A percentile compares a stretch with the other conserved stretches of the same genome.
phyloP scores from a whole-genome alignment of 2,797 vertebrate species.

The Pygocentrus nattereri region DNA sequence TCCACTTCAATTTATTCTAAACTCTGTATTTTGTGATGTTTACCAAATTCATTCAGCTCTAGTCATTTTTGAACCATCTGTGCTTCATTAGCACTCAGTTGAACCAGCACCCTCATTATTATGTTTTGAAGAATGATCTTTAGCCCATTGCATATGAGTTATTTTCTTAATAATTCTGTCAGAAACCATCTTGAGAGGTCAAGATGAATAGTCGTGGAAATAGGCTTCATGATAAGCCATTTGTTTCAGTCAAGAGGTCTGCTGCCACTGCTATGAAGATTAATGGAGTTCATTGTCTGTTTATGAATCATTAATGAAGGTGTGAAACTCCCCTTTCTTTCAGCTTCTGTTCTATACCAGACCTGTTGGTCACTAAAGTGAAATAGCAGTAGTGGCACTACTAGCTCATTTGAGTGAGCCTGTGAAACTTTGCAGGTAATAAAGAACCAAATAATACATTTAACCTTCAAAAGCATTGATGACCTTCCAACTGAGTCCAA shows the following conservation, averaged over 20 bases:
- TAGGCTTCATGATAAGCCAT: conserved; percentile 17
- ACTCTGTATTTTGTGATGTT: not conserved
- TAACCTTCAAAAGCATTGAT: no score
- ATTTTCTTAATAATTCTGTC: conserved; percentile 5
- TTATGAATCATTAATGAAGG: conserved; percentile 32
- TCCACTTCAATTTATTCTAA: not conserved
- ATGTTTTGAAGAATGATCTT: not conserved
- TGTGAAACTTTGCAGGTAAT: not conserved
- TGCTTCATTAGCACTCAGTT: not conserved
- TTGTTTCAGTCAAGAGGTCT: conserved; percentile 40
- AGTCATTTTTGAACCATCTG: not conserved
- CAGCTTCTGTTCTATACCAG: not conserved
- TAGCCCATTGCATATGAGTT: not conserved
- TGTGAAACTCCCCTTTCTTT: not conserved
- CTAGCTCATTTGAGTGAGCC: not conserved
- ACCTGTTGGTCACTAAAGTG: not conserved
- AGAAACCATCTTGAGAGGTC: not conserved
- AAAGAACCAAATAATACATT: not conserved
- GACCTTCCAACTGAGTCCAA: not conserved
- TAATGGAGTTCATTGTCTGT: conserved; percentile 25
- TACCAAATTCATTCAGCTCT: not conserved
- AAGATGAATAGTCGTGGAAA: conserved; percentile 24
- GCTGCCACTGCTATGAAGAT: conserved; percentile 7
- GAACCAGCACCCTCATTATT: not conserved
- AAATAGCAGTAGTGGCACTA: not conserved